Percentiles rank a stretch among this genome's conserved stretches.
phyloP scores from a whole-genome alignment of 2,797 vertebrate genomes.

The Lacerta agilis region DNA sequence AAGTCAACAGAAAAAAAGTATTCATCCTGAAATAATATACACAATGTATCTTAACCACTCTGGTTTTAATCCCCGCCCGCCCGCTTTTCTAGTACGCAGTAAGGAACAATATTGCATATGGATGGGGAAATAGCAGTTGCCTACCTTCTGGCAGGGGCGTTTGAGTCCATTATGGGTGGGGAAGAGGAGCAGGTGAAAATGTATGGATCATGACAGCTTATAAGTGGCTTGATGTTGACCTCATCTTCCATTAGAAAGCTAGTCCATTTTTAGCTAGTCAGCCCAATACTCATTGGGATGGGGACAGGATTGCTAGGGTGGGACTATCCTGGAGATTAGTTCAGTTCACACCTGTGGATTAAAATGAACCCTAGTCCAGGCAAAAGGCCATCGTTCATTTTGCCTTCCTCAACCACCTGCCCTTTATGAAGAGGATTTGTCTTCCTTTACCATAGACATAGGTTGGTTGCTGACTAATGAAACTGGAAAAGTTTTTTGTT shows the following conservation, averaged over 20 bases:
- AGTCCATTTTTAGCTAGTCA: neutral
- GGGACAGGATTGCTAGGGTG: neutral
- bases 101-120: conserved; percentile 48
- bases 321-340: neutral
- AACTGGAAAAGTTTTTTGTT: neutral
- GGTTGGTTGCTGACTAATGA: too few species aligned
- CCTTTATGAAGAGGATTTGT: neutral
- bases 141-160: neutral
- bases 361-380: neutral
- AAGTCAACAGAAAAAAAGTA: conserved; percentile 64
- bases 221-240: neutral
- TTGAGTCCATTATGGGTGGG: neutral
- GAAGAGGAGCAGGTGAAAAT: neutral
- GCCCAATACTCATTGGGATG: neutral
- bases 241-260: neutral
- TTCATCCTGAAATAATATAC: conserved; percentile 63
- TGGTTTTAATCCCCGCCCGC: neutral
- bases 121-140: neutral
- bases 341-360: neutral
- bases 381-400: neutral
- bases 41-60: conserved; percentile 61
- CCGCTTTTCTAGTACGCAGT: neutral
- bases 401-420: neutral
- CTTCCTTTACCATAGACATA: neutral
- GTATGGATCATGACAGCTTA: neutral